Percentiles rank a stretch among this genome's conserved stretches.
These are phyloP conservation scores for Petromus typicus DNA, from an alignment of 2,113 vertebrate genomes.

Conservation along the genomic window DNA sequence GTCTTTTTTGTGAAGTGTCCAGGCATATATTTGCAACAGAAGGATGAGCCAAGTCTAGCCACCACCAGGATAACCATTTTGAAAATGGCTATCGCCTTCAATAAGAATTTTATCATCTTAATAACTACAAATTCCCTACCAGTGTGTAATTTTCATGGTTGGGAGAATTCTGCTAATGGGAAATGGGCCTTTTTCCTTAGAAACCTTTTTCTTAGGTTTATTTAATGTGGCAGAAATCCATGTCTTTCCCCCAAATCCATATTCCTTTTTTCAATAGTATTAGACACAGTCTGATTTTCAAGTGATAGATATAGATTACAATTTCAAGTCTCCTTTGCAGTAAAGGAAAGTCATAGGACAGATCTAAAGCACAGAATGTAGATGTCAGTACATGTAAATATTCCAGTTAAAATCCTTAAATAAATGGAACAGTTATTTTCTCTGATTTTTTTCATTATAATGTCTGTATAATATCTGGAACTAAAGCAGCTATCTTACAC, in stretches of 20 bases:
- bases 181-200: background rate
- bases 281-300: background rate
- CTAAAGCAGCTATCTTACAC: background rate
- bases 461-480: background rate
- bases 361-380: background rate
- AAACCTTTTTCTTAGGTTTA: background rate
- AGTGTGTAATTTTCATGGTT: slow-evolving; percentile 4
- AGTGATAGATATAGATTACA: background rate
- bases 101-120: slow-evolving; percentile 65
- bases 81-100: slow-evolving; percentile 39
- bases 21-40: slow-evolving; percentile 45
- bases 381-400: background rate
- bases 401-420: background rate
- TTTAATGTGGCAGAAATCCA: background rate
- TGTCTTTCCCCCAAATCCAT: background rate
- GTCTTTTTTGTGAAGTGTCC: background rate
- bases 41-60: slow-evolving; percentile 14
- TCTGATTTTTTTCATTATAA: background rate
- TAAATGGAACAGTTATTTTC: background rate
- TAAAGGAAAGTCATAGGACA: background rate
- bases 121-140: slow-evolving; percentile 50
- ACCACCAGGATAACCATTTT: slow-evolving; percentile 44
- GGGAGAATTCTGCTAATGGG: background rate
- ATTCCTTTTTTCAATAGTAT: background rate
- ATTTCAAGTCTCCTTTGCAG: background rate